Base-by-base conservation (phyloP, 2,113 vertebrate genomes). In the Cyanoderma ruficeps region DNA sequence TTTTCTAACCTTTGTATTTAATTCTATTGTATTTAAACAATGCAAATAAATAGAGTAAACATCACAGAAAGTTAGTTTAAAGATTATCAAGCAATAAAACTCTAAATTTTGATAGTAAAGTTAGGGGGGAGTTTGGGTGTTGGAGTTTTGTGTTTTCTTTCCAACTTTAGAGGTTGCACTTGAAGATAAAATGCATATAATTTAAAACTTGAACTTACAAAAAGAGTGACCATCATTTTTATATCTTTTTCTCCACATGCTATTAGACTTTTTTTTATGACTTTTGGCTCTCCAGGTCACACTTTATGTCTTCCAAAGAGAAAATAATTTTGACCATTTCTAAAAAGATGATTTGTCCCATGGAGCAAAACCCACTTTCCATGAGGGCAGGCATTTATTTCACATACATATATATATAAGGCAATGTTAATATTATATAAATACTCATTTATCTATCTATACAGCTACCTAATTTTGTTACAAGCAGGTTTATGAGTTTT, bases 391-490 rank as follows among this genome's bases (percentile, higher is more conserved):
- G 17, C 27, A 79, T 93, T 89, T 86, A 87, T 63, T 91, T 89
- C 44, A 68, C 35, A 64, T n/a, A 55, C 4, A 47, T 20, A 64
- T 21, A 82, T 31, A 79, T 56, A 56, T 6, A 79, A 22, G 46
- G 33, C 39, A 39, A 65, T 87, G 89, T 81, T 56, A 82, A 31
- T 41, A 71, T 47, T 92, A 68, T 12, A 68, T 52, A 93, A 91
- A 91, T 37, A 76, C 28, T 69, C n/a, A 77, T 86, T 90, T 69
- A 81, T 92, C 89, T 76, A 47, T 72, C 80, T 39, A 42, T 85
- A 77, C n/a, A 72, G 37, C 49, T 41, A 85, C 52, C 67, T 93
- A 67, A 80, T 95, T 94, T 83, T 92, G 50, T 67, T 92, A 83
- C n/a, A 80, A 76, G 79, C 35, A 88, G 42, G 46, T 92, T 90